Base-by-base conservation (phyloP, 2,888 invertebrate species). In the Ormyrus thymus region DNA sequence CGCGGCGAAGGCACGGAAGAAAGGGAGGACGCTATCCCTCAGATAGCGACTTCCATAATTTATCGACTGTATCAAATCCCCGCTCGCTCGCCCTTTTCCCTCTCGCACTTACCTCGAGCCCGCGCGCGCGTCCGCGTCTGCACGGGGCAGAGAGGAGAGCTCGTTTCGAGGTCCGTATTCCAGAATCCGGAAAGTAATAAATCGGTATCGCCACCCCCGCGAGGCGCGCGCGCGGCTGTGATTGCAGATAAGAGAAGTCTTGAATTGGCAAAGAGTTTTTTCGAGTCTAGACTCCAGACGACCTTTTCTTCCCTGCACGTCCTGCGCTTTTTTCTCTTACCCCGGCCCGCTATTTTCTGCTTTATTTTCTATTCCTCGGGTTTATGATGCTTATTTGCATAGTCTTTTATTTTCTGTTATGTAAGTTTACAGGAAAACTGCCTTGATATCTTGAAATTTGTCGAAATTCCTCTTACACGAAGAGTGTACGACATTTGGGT, bases 201-300 rank as follows among this genome's bases (percentile, higher is more conserved):
- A 81, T 81, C 72, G 81, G 75, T 76, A 81, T 78, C 68, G 81
- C 61, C 68, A 11, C 53, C 43, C 50, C 9, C 11, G 70, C 70
- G 29, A n/a, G 15, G 6, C 74, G 69, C 68, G 69, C 53, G 64
- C 76, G 72, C 58, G 65, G 56, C 77, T 66, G 74, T 73, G 77
- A 80, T 80, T 81, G 66, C 62, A 72, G 78, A 81, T 81, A 81
- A 78, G 78, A 64, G 64, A 77, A 80, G 74, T 75, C 76, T 80
- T 78, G 73, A 74, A 77, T 80, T 71, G 66, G 59, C 69, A 74
- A 78, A 74, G 71, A 75, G 53, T 77, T 74, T 77, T 76, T 80
- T 77, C 70, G 74, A 70, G 73, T 77, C 76, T 80, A 73, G 76
- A 76, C 79, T 68, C 56, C 29, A 61, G n/a, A 10, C 72, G 76